Base-by-base conservation (phyloP, 1,140 invertebrate species). In the Hyposmocoma kahamanoa region DNA sequence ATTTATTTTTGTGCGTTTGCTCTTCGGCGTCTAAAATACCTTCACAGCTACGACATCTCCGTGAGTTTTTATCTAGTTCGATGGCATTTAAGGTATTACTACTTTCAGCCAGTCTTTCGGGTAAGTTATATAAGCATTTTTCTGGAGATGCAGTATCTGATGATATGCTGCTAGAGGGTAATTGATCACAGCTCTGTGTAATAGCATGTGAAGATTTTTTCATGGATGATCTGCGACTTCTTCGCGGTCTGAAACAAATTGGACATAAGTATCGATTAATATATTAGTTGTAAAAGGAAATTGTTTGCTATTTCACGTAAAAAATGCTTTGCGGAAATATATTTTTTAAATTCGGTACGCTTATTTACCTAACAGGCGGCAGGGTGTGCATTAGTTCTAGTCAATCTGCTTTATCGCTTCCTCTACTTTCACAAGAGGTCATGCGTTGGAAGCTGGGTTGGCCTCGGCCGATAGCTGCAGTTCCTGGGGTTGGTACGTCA, bases 371-470 rank as follows among this genome's bases (percentile, higher is more conserved):
- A 63, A 83, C 66, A 62, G 84, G 83, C 56, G 83, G 83, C 70
- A 84, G 71, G 57, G 82, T 69, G 77, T 79, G 87, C 81, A 87
- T 87, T 68, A 83, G 79, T 70, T 93, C 91, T 93, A 93, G 92
- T 93, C 91, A 93, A 88, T 93, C 91, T 69, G 93, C 91, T 72
- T 93, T 94, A 59, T 94, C 93, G 47, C 90, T 92, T 19, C 90
- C 89, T 56, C 92, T 91, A 56, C 90, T 91, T 68, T 96, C 94
- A 65, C 92, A 95, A 74, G 94, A 95, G 71, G 93, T 92, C 90
- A 95, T 95, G 55, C 94, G 88, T 68, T 95, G 94, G 82, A 94
- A 96, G 65, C 85, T 91, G 0, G 92, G 92, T 13, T 91, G 90
- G 39, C 90, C 91, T 59, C 89, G 87, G 5, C 78, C 87, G 46